Evolutionary conservation across 2,888 invertebrate species (phyloP).

Genomic region (Drosophila bunnanda): DNA sequence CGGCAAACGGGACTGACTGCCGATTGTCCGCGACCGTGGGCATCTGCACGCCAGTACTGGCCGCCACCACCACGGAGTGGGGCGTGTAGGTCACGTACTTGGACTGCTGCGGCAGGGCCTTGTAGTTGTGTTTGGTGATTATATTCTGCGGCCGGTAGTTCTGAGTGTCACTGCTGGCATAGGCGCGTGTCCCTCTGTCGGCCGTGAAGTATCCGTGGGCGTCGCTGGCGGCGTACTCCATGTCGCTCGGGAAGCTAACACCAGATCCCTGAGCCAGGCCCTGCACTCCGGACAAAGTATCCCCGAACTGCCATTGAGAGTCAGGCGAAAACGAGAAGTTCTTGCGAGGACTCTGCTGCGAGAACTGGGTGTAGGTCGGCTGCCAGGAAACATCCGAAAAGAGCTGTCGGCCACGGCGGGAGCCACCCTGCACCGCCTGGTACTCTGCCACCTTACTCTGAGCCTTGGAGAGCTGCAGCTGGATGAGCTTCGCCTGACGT

Average conservation of each 20-base stretch:
- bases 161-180: slow-evolving; percentile 41
- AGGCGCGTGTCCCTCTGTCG: slow-evolving; percentile 59
- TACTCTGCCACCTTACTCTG: slow-evolving; percentile 62
- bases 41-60: slow-evolving; percentile 67
- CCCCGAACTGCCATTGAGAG: slow-evolving; percentile 72
- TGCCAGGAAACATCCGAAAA: slow-evolving; percentile 48
- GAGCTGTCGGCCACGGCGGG: slow-evolving; percentile 55
- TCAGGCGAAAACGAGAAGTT: slow-evolving; percentile 62
- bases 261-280: slow-evolving; percentile 53
- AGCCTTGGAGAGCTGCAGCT: slow-evolving; percentile 73
- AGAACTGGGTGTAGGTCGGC: slow-evolving; percentile 43
- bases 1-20: slow-evolving; percentile 23
- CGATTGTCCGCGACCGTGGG: slow-evolving; percentile 50
- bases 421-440: slow-evolving; percentile 36
- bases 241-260: slow-evolving; percentile 60
- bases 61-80: slow-evolving; percentile 72
- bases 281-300: slow-evolving; percentile 54
- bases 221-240: slow-evolving; percentile 65
- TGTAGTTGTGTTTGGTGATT: slow-evolving; percentile 77
- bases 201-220: slow-evolving; percentile 48
- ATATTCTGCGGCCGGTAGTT: slow-evolving; percentile 69
- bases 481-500: slow-evolving; percentile 71
- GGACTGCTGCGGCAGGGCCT: slow-evolving; percentile 58
- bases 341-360: slow-evolving; percentile 38
- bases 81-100: slow-evolving; percentile 71